Conservation (phyloP, 2,888 invertebrate genomes). For the Entomobrya proxima region DNA sequence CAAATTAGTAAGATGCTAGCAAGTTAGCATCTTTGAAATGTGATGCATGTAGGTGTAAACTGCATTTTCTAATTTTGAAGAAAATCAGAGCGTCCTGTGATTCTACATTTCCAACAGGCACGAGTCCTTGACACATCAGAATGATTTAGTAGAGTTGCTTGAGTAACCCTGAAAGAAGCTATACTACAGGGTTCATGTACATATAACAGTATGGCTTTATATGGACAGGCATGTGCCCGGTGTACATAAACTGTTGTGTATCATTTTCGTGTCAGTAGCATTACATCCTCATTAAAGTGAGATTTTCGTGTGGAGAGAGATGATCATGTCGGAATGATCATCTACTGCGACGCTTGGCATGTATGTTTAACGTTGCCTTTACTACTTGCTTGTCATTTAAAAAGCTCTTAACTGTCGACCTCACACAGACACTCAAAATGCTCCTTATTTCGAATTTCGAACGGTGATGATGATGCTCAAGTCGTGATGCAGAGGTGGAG, state of each 20-base stretch:
- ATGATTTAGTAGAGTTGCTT: constrained; percentile 40
- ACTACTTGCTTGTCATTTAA: constrained; percentile 34
- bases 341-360: not conserved
- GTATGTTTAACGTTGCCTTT: not conserved
- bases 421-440: constrained; percentile 52
- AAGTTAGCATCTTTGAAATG: too few species aligned
- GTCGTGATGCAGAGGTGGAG: not conserved
- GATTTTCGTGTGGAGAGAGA: constrained; percentile 64
- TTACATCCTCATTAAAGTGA: constrained; percentile 75
- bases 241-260: constrained; percentile 50
- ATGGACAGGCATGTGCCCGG: not conserved
- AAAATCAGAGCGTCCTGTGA: not conserved
- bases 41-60: too few species aligned
- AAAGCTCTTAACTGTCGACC: constrained; percentile 41
- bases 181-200: not conserved
- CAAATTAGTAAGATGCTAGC: too few species aligned
- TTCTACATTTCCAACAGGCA: not conserved
- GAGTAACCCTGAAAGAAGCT: constrained; percentile 34
- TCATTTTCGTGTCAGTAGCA: constrained; percentile 75
- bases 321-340: not conserved
- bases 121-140: constrained; percentile 45
- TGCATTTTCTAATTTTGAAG: too few species aligned
- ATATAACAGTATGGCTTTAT: not conserved
- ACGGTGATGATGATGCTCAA: not conserved
- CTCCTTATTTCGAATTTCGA: not conserved